These are phyloP conservation scores for Sander vitreus DNA, from an alignment of 2,113 vertebrate genomes.

Conservation along the genomic window DNA sequence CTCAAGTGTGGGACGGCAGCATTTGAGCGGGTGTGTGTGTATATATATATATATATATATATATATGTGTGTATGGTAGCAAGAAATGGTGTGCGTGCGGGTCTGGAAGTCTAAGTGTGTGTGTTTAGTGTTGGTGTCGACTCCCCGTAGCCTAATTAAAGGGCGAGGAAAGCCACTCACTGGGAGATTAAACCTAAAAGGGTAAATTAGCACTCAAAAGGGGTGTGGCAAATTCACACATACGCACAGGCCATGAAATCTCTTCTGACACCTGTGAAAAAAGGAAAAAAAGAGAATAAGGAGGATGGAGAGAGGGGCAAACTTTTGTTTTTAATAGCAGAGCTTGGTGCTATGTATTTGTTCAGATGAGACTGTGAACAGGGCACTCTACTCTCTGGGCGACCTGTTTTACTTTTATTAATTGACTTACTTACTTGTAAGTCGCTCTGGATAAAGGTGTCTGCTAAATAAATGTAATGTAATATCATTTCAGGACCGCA, in stretches of 20 bases:
- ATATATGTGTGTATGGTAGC: constrained; percentile 6
- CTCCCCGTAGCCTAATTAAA: constrained; percentile 89
- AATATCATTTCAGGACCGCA: neutral
- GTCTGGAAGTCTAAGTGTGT: constrained; percentile 63
- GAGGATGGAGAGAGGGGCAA: constrained; percentile 31
- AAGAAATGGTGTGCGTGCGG: constrained; percentile 40
- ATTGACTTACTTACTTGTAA: constrained; percentile 3
- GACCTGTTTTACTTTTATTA: constrained; percentile 22
- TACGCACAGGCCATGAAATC: constrained; percentile 82
- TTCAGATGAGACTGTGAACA: constrained; percentile 23
- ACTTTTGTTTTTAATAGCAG: constrained; percentile 56
- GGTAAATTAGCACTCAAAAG: constrained; percentile 86
- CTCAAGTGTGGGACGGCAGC: constrained; percentile 52
- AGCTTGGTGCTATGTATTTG: constrained; percentile 32
- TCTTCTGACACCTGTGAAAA: constrained; percentile 80
- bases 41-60: too few relatives aligned
- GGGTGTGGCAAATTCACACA: constrained; percentile 82
- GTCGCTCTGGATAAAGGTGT: neutral
- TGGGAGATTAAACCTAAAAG: constrained; percentile 88
- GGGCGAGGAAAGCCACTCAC: constrained; percentile 80
- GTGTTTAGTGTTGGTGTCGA: constrained; percentile 76
- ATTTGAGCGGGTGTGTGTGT: constrained; percentile 13
- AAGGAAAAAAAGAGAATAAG: constrained; percentile 47
- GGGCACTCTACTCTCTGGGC: constrained; percentile 2
- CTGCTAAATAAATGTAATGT: neutral